Percentiles rank a stretch among this genome's conserved stretches.
Conservation (phyloP, 2,888 invertebrate species). For the Seladonia tumulorum region DNA sequence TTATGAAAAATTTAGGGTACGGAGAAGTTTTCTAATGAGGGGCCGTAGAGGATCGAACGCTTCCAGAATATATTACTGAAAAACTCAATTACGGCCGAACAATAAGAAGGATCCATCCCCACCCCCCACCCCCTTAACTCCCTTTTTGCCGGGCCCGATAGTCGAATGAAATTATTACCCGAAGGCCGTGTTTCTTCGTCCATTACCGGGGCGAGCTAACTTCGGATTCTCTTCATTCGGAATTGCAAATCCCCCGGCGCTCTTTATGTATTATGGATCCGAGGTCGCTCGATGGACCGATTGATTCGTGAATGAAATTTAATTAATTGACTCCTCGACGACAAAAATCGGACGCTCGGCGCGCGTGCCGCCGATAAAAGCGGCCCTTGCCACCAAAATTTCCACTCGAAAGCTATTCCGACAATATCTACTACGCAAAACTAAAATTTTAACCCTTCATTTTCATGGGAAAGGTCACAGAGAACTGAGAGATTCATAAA, state of each 20-base stretch:
- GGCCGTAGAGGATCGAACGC: conserved; percentile 32
- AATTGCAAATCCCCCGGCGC: conserved; percentile 49
- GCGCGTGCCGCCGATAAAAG: conserved; percentile 4
- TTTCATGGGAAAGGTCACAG: no score
- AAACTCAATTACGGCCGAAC: conserved; percentile 52
- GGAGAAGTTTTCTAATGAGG: conserved; percentile 1
- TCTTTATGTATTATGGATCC: conserved; percentile 60
- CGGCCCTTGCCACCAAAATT: background rate
- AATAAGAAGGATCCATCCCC: conserved; percentile 39
- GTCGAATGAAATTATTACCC: conserved; percentile 55
- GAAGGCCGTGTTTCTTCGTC: conserved; percentile 53
- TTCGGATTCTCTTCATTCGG: conserved; percentile 31
- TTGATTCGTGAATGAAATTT: conserved; percentile 49
- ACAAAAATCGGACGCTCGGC: conserved; percentile 8
- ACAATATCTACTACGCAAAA: no score
- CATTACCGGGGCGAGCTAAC: conserved; percentile 51
- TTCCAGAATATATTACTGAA: conserved; percentile 45
- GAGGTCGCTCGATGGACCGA: conserved; percentile 5
- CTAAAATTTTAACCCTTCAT: no score
- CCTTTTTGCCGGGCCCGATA: conserved; percentile 39
- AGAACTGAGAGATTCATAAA: no score
- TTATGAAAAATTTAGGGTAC: background rate
- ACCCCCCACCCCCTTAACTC: background rate
- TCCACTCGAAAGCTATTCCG: background rate
- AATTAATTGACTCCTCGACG: conserved; percentile 30